Evolutionary conservation across 2,888 invertebrate genomes (phyloP).

Genomic region (Temnothorax rugatulus): DNA sequence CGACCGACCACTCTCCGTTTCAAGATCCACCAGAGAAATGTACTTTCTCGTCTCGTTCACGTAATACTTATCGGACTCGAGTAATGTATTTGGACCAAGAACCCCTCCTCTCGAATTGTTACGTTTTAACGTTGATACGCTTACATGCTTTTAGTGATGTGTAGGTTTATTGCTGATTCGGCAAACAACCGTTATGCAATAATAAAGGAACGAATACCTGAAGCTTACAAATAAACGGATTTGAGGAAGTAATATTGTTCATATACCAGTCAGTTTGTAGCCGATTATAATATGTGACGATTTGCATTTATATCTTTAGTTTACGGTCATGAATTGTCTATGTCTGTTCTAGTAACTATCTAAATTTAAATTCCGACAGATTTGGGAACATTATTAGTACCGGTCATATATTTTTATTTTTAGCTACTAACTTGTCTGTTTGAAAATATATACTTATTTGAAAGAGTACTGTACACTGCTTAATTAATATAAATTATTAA

Average conservation of each 20-base stretch:
- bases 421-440: neutral
- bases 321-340: neutral
- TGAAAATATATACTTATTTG: neutral
- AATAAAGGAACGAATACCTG: neutral
- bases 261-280: neutral
- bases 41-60: constrained; percentile 81
- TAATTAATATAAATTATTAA: no score
- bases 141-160: neutral
- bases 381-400: neutral
- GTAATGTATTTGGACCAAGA: constrained; percentile 46
- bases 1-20: constrained; percentile 67
- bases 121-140: neutral
- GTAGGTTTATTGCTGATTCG: neutral
- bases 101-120: constrained; percentile 24
- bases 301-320: neutral
- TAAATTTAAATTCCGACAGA: neutral
- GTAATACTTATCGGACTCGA: constrained; percentile 76
- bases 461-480: no score
- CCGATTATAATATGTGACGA: neutral
- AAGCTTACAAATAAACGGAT: neutral
- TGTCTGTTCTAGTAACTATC: neutral
- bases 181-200: neutral
- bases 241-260: neutral
- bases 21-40: constrained; percentile 81
- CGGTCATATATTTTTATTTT: neutral